These are phyloP conservation scores for Chelonia mydas DNA, from an alignment of 2,797 vertebrate species.

Conservation along the genomic window DNA sequence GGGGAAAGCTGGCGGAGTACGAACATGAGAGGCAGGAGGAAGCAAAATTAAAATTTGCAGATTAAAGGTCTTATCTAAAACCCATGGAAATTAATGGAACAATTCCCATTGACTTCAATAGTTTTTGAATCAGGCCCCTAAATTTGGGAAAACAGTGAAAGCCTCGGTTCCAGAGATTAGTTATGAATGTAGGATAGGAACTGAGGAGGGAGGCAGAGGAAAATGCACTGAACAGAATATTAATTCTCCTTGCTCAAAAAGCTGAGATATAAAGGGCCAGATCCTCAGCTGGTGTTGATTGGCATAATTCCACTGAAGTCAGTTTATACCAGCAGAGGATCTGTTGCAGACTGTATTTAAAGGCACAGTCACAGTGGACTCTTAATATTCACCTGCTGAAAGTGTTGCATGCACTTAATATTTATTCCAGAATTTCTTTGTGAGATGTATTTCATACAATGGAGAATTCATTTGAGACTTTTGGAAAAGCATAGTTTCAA, in stretches of 20 bases:
- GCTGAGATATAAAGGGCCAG: neutral
- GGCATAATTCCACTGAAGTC: neutral
- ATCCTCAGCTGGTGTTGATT: neutral
- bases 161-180: neutral
- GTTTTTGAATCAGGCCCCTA: neutral
- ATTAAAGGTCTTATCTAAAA: neutral
- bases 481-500: neutral
- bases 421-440: neutral
- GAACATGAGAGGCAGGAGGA: neutral
- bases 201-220: neutral
- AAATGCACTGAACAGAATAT: fast-evolving
- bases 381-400: fast-evolving
- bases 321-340: neutral
- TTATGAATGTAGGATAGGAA: neutral
- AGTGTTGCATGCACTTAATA: neutral
- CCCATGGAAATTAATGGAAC: neutral
- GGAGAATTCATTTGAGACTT: neutral
- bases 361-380: fast-evolving
- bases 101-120: neutral
- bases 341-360: neutral
- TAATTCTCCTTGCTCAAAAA: neutral
- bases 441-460: neutral
- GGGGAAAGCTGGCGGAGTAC: neutral
- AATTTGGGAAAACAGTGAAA: neutral
- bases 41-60: neutral